Evolutionary conservation across 1,140 invertebrate genomes (phyloP).

Genomic region (Akabosia matsudoensis): DNA sequence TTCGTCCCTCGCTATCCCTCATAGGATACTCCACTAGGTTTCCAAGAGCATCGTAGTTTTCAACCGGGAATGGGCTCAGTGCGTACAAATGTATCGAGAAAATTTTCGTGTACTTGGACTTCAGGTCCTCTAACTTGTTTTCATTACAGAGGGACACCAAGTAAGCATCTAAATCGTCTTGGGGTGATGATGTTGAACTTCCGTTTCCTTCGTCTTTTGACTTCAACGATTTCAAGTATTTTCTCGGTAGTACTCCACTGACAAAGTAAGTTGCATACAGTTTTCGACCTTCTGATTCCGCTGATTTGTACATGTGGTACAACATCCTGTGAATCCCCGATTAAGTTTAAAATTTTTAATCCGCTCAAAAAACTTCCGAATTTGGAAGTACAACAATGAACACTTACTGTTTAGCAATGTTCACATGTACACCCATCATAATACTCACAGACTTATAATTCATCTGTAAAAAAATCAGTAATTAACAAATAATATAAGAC

Average conservation of each 20-base stretch:
- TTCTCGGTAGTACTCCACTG: constrained; percentile 25
- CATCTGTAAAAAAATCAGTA: constrained; percentile 33
- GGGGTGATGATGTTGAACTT: background rate
- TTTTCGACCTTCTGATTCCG: constrained; percentile 29
- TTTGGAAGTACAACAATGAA: background rate
- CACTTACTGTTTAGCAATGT: constrained; percentile 46
- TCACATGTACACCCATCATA: constrained; percentile 45
- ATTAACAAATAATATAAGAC: background rate
- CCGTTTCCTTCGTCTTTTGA: background rate
- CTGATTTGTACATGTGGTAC: constrained; percentile 30
- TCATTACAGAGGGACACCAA: constrained; percentile 29
- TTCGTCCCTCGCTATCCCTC: constrained; percentile 17
- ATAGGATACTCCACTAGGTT: background rate
- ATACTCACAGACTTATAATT: constrained; percentile 46
- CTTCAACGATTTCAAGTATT: background rate
- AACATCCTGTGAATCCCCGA: constrained; percentile 41
- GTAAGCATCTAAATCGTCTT: constrained; percentile 10
- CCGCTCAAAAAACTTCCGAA: background rate
- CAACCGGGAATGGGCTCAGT: background rate
- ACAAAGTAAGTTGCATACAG: constrained; percentile 38
- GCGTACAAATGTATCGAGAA: constrained; percentile 40
- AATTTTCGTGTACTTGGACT: constrained; percentile 26
- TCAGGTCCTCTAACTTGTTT: constrained; percentile 21
- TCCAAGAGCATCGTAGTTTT: constrained; percentile 8
- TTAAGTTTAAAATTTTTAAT: constrained; percentile 2